phyloP scores from a whole-genome alignment of 2,113 vertebrate species.

The Neoarius graeffei region DNA sequence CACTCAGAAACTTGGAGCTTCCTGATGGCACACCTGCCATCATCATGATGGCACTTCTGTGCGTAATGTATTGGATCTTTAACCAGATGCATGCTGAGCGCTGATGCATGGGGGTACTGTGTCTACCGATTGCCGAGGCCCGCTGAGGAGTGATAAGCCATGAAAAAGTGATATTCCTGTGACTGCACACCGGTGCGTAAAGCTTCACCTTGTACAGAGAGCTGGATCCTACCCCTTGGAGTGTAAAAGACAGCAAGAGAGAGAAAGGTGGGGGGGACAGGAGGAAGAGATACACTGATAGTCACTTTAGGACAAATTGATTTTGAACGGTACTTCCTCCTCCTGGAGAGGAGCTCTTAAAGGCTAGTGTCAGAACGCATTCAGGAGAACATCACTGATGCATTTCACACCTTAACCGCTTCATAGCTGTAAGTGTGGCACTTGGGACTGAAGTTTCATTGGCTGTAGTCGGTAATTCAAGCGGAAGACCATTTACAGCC shows the following conservation, averaged over 20 bases:
- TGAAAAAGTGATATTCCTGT: constrained; percentile 69
- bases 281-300: constrained; percentile 13
- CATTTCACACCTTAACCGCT: constrained; percentile 55
- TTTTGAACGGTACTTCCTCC: constrained; percentile 59
- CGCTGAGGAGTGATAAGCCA: constrained; percentile 66
- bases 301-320: constrained; percentile 59
- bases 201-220: constrained; percentile 61
- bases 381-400: constrained; percentile 62
- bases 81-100: constrained; percentile 24
- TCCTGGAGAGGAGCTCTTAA: constrained; percentile 61
- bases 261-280: neutral
- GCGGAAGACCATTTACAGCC: constrained; percentile 27
- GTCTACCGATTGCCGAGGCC: constrained; percentile 62
- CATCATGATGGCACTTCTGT: neutral
- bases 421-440: neutral
- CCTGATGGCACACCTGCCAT: neutral
- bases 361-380: constrained; percentile 63
- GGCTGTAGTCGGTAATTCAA: constrained; percentile 27
- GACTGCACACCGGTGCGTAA: constrained; percentile 72
- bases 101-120: constrained; percentile 47
- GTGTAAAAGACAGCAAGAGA: constrained; percentile 10
- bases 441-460: constrained; percentile 34
- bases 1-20: neutral
- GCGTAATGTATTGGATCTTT: constrained; percentile 19
- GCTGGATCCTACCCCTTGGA: constrained; percentile 62